phyloP scores from a whole-genome alignment of 2,113 vertebrate genomes.

The Cisticola juncidis region DNA sequence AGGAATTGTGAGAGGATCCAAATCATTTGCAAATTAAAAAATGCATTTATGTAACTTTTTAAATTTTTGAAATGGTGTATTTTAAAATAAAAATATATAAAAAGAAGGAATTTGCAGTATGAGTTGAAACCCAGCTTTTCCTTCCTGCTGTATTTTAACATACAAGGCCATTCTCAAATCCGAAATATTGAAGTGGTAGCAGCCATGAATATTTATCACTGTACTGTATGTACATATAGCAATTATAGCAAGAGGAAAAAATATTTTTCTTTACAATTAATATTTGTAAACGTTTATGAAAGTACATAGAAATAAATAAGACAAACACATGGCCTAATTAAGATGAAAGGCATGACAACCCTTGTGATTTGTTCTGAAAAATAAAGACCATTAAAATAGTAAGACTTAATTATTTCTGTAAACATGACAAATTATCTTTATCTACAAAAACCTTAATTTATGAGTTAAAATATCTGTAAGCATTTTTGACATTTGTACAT shows the following conservation, averaged over 20 bases:
- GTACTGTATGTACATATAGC: conserved; percentile 32
- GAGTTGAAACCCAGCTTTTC: not conserved
- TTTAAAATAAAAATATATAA: not conserved
- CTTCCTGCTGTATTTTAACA: not conserved
- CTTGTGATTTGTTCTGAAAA: conserved; percentile 67
- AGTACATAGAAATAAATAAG: conserved; percentile 69
- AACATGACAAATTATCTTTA: conserved; percentile 57
- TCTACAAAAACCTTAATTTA: conserved; percentile 52
- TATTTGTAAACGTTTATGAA: conserved; percentile 72
- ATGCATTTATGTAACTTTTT: not conserved
- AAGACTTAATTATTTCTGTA: conserved; percentile 71
- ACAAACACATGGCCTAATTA: conserved; percentile 71
- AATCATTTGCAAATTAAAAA: not conserved
- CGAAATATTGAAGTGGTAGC: not conserved
- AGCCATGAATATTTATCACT: conserved; percentile 44
- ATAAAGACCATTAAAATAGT: conserved; percentile 58
- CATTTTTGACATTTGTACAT: conserved; percentile 45
- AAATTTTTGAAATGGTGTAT: not conserved
- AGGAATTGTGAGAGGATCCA: not conserved
- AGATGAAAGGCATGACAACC: conserved; percentile 72
- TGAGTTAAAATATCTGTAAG: conserved; percentile 30
- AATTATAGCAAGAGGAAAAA: conserved; percentile 65
- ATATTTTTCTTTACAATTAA: conserved; percentile 62
- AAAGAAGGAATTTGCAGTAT: not conserved
- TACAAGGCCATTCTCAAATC: not conserved